These are phyloP conservation scores for Pyrocephalus nanus DNA, from an alignment of 2,797 vertebrate genomes.

Conservation along the genomic window DNA sequence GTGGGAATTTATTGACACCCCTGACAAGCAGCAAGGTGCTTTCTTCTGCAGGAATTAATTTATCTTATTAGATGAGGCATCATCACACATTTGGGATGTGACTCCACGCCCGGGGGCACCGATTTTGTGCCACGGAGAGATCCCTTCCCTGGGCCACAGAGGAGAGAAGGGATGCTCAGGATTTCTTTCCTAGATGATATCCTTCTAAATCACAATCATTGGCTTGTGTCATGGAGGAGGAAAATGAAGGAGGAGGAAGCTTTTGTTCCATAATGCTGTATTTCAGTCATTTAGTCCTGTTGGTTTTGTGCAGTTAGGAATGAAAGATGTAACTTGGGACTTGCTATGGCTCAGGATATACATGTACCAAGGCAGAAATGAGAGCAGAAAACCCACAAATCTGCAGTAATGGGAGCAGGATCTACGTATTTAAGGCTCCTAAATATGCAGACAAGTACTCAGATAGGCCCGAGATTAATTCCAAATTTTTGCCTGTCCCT, in stretches of 20 bases:
- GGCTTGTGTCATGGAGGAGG: not conserved
- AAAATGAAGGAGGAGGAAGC: slow-evolving; percentile 19
- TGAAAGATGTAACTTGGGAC: not conserved
- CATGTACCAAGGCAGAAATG: not conserved
- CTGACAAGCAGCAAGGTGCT: not conserved
- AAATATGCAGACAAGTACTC: not conserved
- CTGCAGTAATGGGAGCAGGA: not conserved
- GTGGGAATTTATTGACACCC: not conserved
- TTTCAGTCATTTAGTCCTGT: slow-evolving; percentile 5
- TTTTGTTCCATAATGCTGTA: not conserved
- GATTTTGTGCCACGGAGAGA: not conserved
- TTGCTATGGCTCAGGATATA: not conserved
- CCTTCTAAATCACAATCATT: not conserved
- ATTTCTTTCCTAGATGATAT: not conserved
- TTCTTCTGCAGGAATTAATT: slow-evolving; percentile 10
- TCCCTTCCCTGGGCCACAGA: not conserved
- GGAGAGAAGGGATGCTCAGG: not conserved
- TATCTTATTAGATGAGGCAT: not conserved
- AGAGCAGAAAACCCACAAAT: not conserved
- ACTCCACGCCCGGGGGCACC: not conserved
- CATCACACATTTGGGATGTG: not conserved
- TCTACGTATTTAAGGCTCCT: not conserved
- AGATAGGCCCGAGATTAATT: not conserved
- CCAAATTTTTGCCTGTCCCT: not conserved
- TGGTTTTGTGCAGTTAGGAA: not conserved